Conservation (phyloP, 2,797 vertebrate species). For the Lutjanus argentimaculatus region DNA sequence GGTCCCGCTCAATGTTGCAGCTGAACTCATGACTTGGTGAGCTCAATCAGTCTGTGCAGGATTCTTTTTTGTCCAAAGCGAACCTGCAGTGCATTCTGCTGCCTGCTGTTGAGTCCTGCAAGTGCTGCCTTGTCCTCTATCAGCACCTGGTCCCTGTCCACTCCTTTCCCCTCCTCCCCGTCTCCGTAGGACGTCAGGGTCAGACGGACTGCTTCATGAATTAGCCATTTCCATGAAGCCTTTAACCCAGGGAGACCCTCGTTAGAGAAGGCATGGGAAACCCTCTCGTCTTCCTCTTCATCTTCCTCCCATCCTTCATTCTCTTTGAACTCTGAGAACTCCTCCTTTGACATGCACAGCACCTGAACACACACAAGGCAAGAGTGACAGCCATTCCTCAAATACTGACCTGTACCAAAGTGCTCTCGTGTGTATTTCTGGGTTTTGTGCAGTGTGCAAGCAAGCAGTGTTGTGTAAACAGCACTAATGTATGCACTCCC, state of each 20-base stretch:
- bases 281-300: conserved; percentile 81
- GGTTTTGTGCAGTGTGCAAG: background rate
- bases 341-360: conserved; percentile 90
- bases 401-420: background rate
- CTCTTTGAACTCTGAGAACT: conserved; percentile 90
- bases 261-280: conserved; percentile 79
- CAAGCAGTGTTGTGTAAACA: background rate
- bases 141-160: conserved; percentile 83
- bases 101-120: conserved; percentile 81
- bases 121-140: conserved; percentile 78
- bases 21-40: conserved; percentile 73
- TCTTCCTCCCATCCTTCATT: conserved; percentile 90
- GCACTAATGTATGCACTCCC: background rate
- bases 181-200: conserved; percentile 85
- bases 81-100: conserved; percentile 91
- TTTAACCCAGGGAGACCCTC: conserved; percentile 85
- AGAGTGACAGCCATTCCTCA: background rate
- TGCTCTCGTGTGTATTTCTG: background rate
- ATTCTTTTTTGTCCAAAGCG: conserved; percentile 93
- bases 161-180: conserved; percentile 21
- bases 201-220: conserved; percentile 83
- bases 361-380: conserved; percentile 82
- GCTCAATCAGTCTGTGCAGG: conserved; percentile 86
- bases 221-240: conserved; percentile 86
- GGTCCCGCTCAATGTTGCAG: background rate